Percentiles rank a stretch among this genome's conserved stretches.
Conservation (phyloP, 2,113 vertebrate species). For the Chroicocephalus ridibundus region DNA sequence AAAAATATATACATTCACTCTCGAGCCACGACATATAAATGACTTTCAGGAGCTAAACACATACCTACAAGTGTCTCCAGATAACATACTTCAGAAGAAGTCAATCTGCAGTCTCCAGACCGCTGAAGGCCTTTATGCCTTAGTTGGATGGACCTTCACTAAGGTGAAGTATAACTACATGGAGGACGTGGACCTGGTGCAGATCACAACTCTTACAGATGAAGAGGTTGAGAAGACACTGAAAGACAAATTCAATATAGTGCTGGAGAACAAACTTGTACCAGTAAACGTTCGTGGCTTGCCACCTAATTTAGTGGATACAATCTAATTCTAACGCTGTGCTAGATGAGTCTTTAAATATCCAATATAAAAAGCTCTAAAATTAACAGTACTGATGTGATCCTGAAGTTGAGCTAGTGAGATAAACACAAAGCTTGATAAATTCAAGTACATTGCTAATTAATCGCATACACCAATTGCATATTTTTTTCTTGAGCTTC, state of each 20-base stretch:
- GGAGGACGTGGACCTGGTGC: constrained; percentile 70
- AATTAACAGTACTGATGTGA: background rate
- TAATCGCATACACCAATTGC: background rate
- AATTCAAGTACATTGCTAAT: background rate
- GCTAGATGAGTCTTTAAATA: background rate
- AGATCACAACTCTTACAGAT: constrained; percentile 73
- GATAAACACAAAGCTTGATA: background rate
- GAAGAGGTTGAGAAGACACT: constrained; percentile 78
- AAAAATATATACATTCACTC: constrained; percentile 75
- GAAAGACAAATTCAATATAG: constrained; percentile 75
- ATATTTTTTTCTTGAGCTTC: background rate
- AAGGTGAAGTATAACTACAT: constrained; percentile 76
- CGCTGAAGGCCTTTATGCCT: constrained; percentile 69
- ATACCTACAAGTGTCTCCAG: constrained; percentile 70
- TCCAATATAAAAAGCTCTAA: background rate
- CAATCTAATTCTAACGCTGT: background rate
- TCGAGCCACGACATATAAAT: constrained; percentile 60
- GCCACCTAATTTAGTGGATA: constrained; percentile 48
- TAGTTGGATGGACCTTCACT: constrained; percentile 80
- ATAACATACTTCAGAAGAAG: constrained; percentile 77
- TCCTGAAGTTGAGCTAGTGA: background rate
- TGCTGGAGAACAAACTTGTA: constrained; percentile 72
- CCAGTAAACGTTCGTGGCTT: constrained; percentile 61
- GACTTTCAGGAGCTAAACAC: constrained; percentile 69
- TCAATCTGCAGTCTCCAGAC: constrained; percentile 86